Evolutionary conservation across 2,888 invertebrate genomes (phyloP), one percentile per base, ranked within the genome.

Genomic region (Congeria kusceri): DNA sequence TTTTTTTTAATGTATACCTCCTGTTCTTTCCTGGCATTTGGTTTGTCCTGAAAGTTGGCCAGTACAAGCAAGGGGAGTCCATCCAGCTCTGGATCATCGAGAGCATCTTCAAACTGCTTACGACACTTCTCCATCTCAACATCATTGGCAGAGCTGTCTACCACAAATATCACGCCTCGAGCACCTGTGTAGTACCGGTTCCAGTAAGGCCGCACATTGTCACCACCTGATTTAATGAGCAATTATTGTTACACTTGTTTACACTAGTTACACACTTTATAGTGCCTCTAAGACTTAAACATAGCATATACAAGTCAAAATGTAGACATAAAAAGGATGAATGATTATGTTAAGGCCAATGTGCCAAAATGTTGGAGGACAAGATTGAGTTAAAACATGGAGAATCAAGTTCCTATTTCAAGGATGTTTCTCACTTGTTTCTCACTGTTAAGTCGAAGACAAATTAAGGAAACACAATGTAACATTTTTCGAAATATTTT

Each of bases 151-250:
- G 89, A 82, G 71, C 92, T 90, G 80, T 92, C 89, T 32, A 92
- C 84, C 23, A 92, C 91, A 86, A 89, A 93, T 29, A 93, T 90
- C 0, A 93, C 86, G 15, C 89, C 92, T 57, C 91, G 88, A 15
- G 91, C 86, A 28, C 89, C 89, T 27, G 82, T 75, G 80, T 87
- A 92, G 76, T 93, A 93, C 47, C 90, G 86, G 59, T 91, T 89
- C 93, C 93, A 93, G 76, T 91, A 93, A 29, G 88, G 90, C 9
- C 92, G 80, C 9, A 92, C 90, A 67, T 87, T 90, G 39, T 91
- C 92, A 39, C 90, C 88, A 76, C 93, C 93, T 93, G 66, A 4
- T 70, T 56, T 32, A n/a, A n/a, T n/a, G n/a, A n/a, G n/a, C n/a
- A n/a, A n/a, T n/a, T n/a, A n/a, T n/a, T n/a, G n/a, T n/a, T n/a